phyloP scores from a whole-genome alignment of 2,113 vertebrate genomes.

The Colistium nudipinnis region DNA sequence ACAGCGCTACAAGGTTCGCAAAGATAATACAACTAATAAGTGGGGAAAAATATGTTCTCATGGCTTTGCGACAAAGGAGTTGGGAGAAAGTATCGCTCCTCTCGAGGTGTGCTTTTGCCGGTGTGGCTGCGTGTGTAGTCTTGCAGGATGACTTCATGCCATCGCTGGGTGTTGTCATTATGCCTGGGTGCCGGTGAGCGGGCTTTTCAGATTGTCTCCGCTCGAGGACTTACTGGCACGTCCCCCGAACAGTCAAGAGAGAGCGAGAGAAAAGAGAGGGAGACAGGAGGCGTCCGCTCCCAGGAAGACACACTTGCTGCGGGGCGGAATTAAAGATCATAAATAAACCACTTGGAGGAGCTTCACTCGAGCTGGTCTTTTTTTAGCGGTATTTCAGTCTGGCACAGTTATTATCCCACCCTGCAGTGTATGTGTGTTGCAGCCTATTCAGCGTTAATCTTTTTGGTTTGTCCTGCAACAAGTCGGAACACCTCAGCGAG shows the following conservation, averaged over 20 bases:
- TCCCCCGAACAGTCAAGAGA: conserved; percentile 26
- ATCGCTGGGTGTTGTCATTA: conserved; percentile 49
- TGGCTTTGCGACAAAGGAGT: neutral
- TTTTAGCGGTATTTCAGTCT: conserved; percentile 59
- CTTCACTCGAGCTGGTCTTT: conserved; percentile 63
- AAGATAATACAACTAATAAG: neutral
- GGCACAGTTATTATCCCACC: conserved; percentile 42
- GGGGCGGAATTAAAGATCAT: conserved; percentile 60
- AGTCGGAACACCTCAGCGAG: conserved; percentile 63
- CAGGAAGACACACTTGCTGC: conserved; percentile 55
- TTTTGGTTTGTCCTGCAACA: conserved; percentile 61
- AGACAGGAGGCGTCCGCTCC: conserved; percentile 20
- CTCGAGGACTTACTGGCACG: conserved; percentile 33
- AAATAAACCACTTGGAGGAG: conserved; percentile 70
- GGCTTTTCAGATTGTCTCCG: conserved; percentile 41
- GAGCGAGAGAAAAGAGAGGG: conserved; percentile 28
- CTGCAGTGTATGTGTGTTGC: conserved; percentile 33
- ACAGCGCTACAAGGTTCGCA: neutral
- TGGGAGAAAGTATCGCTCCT: conserved; percentile 20
- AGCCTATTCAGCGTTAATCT: conserved; percentile 57
- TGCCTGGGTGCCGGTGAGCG: conserved; percentile 10
- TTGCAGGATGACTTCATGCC: conserved; percentile 74
- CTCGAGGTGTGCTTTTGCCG: conserved; percentile 22
- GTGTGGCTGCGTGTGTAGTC: conserved; percentile 59
- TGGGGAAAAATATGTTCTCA: neutral